Conservation (phyloP, 37 sponge, comb jelly and placozoan genomes). For the Corticium candelabrum region DNA sequence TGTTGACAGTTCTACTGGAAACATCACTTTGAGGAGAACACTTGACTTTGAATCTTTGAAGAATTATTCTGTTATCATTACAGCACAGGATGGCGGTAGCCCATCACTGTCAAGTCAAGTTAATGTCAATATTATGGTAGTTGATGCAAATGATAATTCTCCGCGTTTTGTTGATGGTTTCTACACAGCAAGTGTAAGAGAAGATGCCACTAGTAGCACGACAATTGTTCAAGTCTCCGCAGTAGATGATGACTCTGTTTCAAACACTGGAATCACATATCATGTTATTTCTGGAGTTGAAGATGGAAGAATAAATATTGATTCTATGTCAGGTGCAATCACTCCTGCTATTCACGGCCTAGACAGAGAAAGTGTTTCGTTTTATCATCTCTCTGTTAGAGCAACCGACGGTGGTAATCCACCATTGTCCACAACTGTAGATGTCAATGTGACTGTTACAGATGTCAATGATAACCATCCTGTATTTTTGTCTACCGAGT, state of each 20-base stretch:
- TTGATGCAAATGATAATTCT: constrained; percentile 54
- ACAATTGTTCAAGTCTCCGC: background rate
- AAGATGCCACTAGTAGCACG: background rate
- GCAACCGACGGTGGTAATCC: constrained; percentile 7
- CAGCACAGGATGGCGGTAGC: background rate
- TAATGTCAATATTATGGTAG: constrained; percentile 11
- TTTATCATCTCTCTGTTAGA: constrained; percentile 34
- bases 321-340: background rate
- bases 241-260: background rate
- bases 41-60: background rate
- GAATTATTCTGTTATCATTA: background rate
- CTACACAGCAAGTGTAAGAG: constrained; percentile 23
- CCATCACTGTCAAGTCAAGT: background rate
- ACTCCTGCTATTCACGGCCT: background rate
- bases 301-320: background rate
- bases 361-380: constrained; percentile 35
- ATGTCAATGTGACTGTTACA: background rate
- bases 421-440: background rate
- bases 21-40: background rate
- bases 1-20: background rate
- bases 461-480: background rate
- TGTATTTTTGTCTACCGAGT: background rate
- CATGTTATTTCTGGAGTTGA: background rate
- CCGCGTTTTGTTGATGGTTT: constrained; percentile 35
- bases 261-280: background rate